These are phyloP conservation scores for Podarcis cretensis DNA, from an alignment of 2,113 vertebrate species.

Conservation along the genomic window DNA sequence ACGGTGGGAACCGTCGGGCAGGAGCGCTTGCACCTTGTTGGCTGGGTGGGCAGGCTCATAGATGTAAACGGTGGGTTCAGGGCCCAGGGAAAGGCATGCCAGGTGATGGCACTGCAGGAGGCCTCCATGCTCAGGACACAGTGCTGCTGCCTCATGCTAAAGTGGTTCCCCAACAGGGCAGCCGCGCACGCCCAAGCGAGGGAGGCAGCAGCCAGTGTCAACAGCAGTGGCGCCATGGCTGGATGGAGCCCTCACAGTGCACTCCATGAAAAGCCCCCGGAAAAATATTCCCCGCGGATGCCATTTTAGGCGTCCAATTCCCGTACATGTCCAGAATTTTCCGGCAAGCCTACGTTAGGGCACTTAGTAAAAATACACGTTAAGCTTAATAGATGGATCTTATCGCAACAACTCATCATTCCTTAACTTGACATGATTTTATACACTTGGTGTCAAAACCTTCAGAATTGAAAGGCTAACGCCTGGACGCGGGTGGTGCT, in stretches of 20 bases:
- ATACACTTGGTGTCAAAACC: not conserved
- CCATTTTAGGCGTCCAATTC: too few relatives aligned
- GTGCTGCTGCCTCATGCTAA: not conserved
- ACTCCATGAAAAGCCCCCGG: not conserved
- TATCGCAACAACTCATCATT: not conserved
- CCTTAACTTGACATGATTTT: too few relatives aligned
- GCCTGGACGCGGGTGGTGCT: too few relatives aligned
- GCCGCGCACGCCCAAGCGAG: not conserved
- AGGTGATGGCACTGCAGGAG: rapidly evolving
- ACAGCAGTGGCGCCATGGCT: not conserved
- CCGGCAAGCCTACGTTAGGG: not conserved
- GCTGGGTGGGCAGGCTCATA: constrained; percentile 18
- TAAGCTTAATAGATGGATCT: not conserved
- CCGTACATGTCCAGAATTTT: too few relatives aligned
- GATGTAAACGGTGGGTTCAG: not conserved
- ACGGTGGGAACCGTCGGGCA: constrained; percentile 1
- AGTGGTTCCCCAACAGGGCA: rapidly evolving
- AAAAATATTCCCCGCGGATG: too few relatives aligned
- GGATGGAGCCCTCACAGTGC: not conserved
- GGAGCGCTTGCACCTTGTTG: constrained; percentile 4
- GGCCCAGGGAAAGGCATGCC: not conserved
- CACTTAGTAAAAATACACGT: not conserved
- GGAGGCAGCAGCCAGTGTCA: not conserved
- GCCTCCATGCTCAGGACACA: not conserved
- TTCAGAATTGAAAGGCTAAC: not conserved